Percentiles rank a stretch among this genome's conserved stretches.
phyloP scores from a whole-genome alignment of 1,140 invertebrate genomes.

The Conus ventricosus region DNA sequence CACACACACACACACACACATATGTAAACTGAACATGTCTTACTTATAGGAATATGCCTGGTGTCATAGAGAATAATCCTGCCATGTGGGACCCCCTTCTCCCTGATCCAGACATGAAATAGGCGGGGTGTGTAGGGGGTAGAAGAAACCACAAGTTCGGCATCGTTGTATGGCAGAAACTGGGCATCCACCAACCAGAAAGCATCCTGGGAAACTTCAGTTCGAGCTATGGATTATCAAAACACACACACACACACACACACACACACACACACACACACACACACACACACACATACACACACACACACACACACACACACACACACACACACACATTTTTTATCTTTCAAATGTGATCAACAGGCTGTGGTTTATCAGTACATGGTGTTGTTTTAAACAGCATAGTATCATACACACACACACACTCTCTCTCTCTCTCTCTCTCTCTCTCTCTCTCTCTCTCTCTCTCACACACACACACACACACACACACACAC shows the following conservation, averaged over 20 bases:
- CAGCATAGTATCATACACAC: no score
- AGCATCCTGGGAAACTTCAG: conserved; percentile 8
- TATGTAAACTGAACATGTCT: neutral
- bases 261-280: neutral
- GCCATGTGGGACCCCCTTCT: conserved; percentile 28
- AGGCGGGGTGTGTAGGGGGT: conserved; percentile 37
- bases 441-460: no score
- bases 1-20: neutral
- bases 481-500: no score
- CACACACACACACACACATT: neutral
- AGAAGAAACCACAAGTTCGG: conserved; percentile 30
- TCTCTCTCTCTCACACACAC: no score
- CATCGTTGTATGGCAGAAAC: conserved; percentile 79
- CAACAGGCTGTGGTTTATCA: no score
- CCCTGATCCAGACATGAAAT: conserved; percentile 1
- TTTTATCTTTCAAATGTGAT: no score
- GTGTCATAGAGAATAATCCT: conserved; percentile 29
- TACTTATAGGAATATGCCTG: neutral
- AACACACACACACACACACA: neutral
- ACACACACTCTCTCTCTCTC: no score
- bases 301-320: neutral
- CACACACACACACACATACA: neutral
- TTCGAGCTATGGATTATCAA: neutral
- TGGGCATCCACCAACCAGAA: conserved; percentile 91
- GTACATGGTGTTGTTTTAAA: no score